A percentile compares a stretch with the other conserved stretches of the same genome.
Conservation (phyloP, 2,113 vertebrate species). For the Abramis brama region DNA sequence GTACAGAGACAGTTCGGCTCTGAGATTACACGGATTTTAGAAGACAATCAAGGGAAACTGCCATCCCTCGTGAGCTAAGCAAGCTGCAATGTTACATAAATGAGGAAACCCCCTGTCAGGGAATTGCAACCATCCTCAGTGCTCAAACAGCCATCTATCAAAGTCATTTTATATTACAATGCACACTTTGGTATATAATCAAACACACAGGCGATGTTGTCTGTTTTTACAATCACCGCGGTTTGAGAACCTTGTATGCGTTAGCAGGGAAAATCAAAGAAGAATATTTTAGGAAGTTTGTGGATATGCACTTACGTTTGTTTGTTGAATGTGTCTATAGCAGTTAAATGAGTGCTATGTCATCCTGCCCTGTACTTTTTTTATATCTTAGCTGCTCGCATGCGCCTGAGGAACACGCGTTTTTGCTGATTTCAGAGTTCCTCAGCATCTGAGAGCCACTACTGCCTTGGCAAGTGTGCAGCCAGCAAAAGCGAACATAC, state of each 20-base stretch:
- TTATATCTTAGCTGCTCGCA: conserved; percentile 4
- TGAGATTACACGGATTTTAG: conserved; percentile 19
- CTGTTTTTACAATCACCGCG: conserved; percentile 36
- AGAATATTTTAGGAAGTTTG: conserved; percentile 18
- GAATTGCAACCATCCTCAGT: conserved; percentile 18
- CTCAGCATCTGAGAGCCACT: conserved; percentile 44
- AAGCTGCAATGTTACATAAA: background rate
- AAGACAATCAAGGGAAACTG: background rate
- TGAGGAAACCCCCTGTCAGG: conserved; percentile 42
- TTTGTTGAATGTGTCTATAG: conserved; percentile 58
- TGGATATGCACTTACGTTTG: conserved; percentile 49
- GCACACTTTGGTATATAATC: conserved; percentile 46
- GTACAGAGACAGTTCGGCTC: conserved; percentile 2
- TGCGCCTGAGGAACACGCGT: conserved; percentile 8
- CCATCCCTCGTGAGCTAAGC: background rate
- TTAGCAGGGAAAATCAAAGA: conserved; percentile 36
- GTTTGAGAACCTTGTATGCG: conserved; percentile 26
- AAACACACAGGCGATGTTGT: conserved; percentile 24
- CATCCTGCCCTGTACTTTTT: conserved; percentile 40
- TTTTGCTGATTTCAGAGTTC: conserved; percentile 44
- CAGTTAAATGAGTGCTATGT: conserved; percentile 49
- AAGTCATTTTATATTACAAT: conserved; percentile 32
- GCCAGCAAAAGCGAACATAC: conserved; percentile 34
- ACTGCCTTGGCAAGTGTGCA: conserved; percentile 24
- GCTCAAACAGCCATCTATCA: conserved; percentile 50